These are phyloP conservation scores for Neoascia interrupta DNA, from an alignment of 2,888 invertebrate species.

Conservation along the genomic window DNA sequence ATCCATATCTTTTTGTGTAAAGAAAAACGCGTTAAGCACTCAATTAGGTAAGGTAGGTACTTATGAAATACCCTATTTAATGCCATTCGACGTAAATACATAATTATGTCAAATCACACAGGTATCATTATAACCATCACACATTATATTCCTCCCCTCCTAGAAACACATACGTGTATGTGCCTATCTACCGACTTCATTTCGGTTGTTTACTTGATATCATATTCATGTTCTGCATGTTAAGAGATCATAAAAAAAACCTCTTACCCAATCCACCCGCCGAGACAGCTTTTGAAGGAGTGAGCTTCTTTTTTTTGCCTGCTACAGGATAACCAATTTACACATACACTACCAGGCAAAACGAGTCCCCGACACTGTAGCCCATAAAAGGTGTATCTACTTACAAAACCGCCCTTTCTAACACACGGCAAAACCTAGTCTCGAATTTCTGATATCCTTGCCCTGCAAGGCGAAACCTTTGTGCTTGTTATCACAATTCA, in stretches of 20 bases:
- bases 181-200: constrained; percentile 20
- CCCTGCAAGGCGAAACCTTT: constrained; percentile 22
- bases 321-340: constrained; percentile 29
- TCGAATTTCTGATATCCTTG: background rate
- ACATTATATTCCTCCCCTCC: constrained; percentile 12
- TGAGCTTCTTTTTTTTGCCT: too few species aligned
- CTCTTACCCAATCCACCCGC: constrained; percentile 24
- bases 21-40: constrained; percentile 59
- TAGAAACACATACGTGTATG: constrained; percentile 19
- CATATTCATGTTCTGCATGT: constrained; percentile 68
- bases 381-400: constrained; percentile 59
- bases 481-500: constrained; percentile 67
- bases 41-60: constrained; percentile 61
- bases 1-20: too few species aligned
- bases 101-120: constrained; percentile 68
- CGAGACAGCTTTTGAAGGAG: constrained; percentile 20
- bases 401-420: constrained; percentile 25
- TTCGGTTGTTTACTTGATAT: constrained; percentile 65
- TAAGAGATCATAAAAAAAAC: constrained; percentile 63
- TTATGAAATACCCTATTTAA: constrained; percentile 57
- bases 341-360: constrained; percentile 10
- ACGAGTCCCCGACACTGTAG: constrained; percentile 22
- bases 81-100: constrained; percentile 62
- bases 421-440: too few species aligned
- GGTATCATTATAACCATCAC: constrained; percentile 60